Conservation (phyloP, 2,888 invertebrate species). For the Amphipyra berbera region DNA sequence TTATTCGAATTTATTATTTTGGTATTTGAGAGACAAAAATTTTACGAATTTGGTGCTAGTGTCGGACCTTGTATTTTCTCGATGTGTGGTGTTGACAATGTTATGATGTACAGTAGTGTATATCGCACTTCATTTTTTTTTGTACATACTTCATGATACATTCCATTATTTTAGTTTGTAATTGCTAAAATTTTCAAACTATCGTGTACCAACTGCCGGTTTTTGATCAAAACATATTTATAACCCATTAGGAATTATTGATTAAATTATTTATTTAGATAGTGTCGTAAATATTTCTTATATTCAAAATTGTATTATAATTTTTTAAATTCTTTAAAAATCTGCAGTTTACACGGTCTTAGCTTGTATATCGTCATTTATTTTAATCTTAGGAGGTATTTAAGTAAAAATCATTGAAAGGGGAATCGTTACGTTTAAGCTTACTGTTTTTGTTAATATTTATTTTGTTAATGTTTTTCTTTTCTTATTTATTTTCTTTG, state of each 20-base stretch:
- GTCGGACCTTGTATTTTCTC: slow-evolving; percentile 54
- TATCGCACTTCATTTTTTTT: slow-evolving; percentile 56
- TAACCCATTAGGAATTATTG: slow-evolving; percentile 31
- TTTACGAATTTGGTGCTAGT: slow-evolving; percentile 72
- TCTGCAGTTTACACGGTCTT: slow-evolving; percentile 41
- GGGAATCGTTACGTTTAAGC: slow-evolving; percentile 90
- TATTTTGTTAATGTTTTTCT: slow-evolving; percentile 85
- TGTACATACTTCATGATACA: slow-evolving; percentile 77
- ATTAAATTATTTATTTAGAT: slow-evolving; percentile 54
- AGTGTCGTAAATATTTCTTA: slow-evolving; percentile 28
- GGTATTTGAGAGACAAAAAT: slow-evolving; percentile 50
- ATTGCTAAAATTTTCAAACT: slow-evolving; percentile 35
- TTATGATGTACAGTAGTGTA: slow-evolving; percentile 54
- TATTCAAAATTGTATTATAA: slow-evolving; percentile 49
- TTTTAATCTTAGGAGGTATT: slow-evolving; percentile 52
- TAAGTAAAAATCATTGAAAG: slow-evolving; percentile 72
- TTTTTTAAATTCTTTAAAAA: slow-evolving; percentile 47
- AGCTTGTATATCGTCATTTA: slow-evolving; percentile 37
- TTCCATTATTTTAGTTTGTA: slow-evolving; percentile 70
- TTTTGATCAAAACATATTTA: slow-evolving; percentile 45
- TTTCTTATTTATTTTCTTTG: slow-evolving; percentile 72
- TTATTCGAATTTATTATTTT: slow-evolving; percentile 65
- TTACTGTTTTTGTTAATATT: slow-evolving; percentile 85
- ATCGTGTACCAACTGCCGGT: slow-evolving; percentile 45
- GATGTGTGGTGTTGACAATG: slow-evolving; percentile 25